A percentile compares a stretch with the other conserved stretches of the same genome.
phyloP scores from a whole-genome alignment of 1,140 invertebrate species.

The Whitmania pigra region DNA sequence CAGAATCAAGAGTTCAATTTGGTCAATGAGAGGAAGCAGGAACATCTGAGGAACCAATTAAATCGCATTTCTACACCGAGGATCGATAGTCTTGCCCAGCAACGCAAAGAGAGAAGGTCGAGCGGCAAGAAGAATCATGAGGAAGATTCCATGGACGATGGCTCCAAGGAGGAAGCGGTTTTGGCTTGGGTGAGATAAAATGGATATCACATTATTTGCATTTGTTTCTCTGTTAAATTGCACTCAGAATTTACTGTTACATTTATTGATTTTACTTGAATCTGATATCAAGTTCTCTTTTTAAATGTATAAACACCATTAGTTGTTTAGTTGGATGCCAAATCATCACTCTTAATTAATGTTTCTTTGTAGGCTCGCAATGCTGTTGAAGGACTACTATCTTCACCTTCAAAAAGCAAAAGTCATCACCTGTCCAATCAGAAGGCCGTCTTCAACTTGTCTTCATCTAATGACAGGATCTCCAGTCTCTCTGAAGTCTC shows the following conservation, averaged over 20 bases:
- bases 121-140: slow-evolving; percentile 27
- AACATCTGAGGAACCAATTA: slow-evolving; percentile 17
- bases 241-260: background rate
- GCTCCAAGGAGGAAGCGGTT: slow-evolving; percentile 27
- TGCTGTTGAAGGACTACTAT: background rate
- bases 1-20: slow-evolving; percentile 35
- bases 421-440: no score
- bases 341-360: background rate
- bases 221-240: slow-evolving; percentile 11
- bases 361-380: slow-evolving; percentile 6
- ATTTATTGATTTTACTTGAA: background rate
- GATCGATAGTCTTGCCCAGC: slow-evolving; percentile 8
- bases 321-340: no score
- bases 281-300: no score
- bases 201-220: background rate
- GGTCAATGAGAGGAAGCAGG: slow-evolving; percentile 25
- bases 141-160: slow-evolving; percentile 29
- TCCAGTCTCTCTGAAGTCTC: no score
- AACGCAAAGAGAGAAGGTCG: slow-evolving; percentile 19
- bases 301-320: no score
- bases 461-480: no score
- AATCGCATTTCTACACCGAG: slow-evolving; percentile 22
- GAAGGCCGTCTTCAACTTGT: no score
- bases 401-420: no score
- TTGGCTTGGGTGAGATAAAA: background rate